phyloP scores from a whole-genome alignment of 2,888 invertebrate species.

The Drosophila algonquin region DNA sequence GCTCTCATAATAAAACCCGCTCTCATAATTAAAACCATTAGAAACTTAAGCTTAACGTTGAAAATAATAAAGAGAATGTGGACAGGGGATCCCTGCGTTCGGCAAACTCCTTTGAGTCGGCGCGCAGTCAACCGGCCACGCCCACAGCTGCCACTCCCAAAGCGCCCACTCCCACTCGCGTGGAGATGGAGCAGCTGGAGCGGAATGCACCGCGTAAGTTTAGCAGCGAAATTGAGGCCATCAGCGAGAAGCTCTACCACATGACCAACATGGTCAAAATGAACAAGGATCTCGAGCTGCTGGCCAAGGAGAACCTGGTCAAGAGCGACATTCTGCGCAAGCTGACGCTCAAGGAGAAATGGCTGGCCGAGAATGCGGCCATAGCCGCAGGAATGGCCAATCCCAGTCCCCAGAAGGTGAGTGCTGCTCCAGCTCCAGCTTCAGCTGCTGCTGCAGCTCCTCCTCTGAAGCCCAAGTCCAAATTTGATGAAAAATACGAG shows the following conservation, averaged over 20 bases:
- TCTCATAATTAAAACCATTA: conserved; percentile 17
- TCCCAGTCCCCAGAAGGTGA: conserved; percentile 39
- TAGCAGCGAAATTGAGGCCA: conserved; percentile 82
- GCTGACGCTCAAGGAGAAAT: conserved; percentile 83
- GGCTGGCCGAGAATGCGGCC: conserved; percentile 81
- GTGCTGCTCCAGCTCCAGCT: not conserved
- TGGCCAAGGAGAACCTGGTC: conserved; percentile 83
- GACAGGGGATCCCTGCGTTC: conserved; percentile 64
- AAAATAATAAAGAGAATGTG: conserved; percentile 70
- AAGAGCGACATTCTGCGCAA: conserved; percentile 83
- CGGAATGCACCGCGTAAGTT: conserved; percentile 78
- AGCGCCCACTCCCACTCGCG: conserved; percentile 58
- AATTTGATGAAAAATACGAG: conserved; percentile 75
- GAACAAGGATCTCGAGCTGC: conserved; percentile 82
- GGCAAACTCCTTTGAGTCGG: conserved; percentile 72
- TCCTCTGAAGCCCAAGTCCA: conserved; percentile 56
- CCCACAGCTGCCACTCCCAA: conserved; percentile 31
- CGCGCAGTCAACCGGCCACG: conserved; percentile 53
- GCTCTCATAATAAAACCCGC: not conserved
- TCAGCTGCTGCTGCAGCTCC: not conserved
- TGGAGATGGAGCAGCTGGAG: conserved; percentile 82
- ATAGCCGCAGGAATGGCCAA: conserved; percentile 64
- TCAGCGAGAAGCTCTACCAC: conserved; percentile 83
- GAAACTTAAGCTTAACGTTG: conserved; percentile 48
- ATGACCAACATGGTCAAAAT: conserved; percentile 83